Evolutionary conservation across 2,888 invertebrate species (phyloP).

Genomic region (Tipula lateralis): DNA sequence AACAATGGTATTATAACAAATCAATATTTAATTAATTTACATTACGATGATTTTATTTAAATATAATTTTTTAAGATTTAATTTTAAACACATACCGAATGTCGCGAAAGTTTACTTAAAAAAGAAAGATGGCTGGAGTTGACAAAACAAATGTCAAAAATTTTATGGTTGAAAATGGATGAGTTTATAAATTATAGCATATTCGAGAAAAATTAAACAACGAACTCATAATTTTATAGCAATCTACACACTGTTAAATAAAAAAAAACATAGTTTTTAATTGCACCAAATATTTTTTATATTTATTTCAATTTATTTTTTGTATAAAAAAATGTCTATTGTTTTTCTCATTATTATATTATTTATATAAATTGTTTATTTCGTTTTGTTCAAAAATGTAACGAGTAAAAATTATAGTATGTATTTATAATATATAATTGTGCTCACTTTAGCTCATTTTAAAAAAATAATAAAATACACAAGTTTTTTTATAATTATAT

Average conservation of each 20-base stretch:
- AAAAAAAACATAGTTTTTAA: slow-evolving; percentile 4
- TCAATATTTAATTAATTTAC: neutral
- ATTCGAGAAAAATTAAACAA: neutral
- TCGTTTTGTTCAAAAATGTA: slow-evolving; percentile 1
- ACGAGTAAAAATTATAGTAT: neutral
- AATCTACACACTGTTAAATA: slow-evolving; percentile 19
- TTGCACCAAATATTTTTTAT: slow-evolving; percentile 27
- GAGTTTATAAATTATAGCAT: neutral
- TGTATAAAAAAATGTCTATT: slow-evolving; percentile 26
- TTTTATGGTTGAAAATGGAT: neutral
- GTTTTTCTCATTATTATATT: neutral
- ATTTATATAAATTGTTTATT: slow-evolving; percentile 7
- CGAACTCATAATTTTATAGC: neutral
- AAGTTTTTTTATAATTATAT: neutral
- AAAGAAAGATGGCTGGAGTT: slow-evolving; percentile 26
- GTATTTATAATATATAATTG: neutral
- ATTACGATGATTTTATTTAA: slow-evolving; percentile 24
- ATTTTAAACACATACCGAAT: neutral
- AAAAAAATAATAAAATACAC: neutral
- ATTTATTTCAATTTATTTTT: neutral
- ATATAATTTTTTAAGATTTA: slow-evolving; percentile 12
- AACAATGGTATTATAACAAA: neutral
- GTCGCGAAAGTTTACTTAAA: neutral
- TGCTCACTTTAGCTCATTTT: slow-evolving; percentile 14
- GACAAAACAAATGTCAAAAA: slow-evolving; percentile 13